A percentile compares a stretch with the other conserved stretches of the same genome.
Evolutionary conservation across 1,140 invertebrate species (phyloP).

Genomic region (Conopomorpha cramerella): DNA sequence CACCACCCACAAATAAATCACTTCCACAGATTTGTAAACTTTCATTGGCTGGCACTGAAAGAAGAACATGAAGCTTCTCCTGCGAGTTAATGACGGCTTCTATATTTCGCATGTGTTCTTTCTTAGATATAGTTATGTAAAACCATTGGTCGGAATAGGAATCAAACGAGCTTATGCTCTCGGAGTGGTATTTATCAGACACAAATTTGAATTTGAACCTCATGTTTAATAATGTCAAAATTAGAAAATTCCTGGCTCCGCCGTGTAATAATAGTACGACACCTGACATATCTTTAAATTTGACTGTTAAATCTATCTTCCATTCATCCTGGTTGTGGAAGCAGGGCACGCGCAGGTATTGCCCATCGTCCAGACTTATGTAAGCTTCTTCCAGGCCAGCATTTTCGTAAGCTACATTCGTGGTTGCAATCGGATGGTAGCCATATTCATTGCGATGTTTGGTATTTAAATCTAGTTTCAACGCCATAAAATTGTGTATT

Average conservation of each 20-base stretch:
- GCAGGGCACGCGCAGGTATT: conserved; percentile 36
- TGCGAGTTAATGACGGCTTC: conserved; percentile 29
- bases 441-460: too few relatives aligned
- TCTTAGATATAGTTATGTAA: conserved; percentile 25
- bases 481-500: conserved; percentile 38
- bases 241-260: too few relatives aligned
- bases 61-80: conserved; percentile 28
- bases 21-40: conserved; percentile 17
- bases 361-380: conserved; percentile 21
- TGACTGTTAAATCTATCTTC: conserved; percentile 34
- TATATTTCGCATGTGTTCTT: conserved; percentile 22
- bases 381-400: conserved; percentile 30
- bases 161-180: conserved; percentile 26
- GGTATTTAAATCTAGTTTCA: conserved; percentile 21
- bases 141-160: conserved; percentile 32
- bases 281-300: too few relatives aligned
- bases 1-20: conserved; percentile 36
- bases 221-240: conserved; percentile 27
- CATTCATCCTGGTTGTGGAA: conserved; percentile 27
- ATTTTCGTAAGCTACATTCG: conserved; percentile 37
- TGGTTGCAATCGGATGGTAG: too few relatives aligned
- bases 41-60: too few relatives aligned
- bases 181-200: conserved; percentile 18
- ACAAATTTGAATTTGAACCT: conserved; percentile 30
- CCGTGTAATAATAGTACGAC: too few relatives aligned